These are phyloP conservation scores for Scortum barcoo DNA, from an alignment of 2,113 vertebrate species.

Conservation along the genomic window DNA sequence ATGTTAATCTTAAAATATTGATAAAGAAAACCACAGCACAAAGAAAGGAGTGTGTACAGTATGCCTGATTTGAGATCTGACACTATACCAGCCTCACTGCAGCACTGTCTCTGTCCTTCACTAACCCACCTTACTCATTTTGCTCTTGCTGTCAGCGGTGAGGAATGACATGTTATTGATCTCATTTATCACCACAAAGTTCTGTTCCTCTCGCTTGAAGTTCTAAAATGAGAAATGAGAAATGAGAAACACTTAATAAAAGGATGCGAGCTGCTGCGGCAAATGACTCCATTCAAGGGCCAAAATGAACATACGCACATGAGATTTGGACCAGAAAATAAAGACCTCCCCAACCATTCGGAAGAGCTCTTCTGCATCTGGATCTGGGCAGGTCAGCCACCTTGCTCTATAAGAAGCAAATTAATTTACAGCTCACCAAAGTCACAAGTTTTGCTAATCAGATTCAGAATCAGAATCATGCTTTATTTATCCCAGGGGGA, in stretches of 20 bases:
- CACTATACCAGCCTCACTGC: background rate
- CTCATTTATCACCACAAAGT: slow-evolving; percentile 97
- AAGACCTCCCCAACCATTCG: slow-evolving; percentile 96
- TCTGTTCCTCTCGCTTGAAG: slow-evolving; percentile 96
- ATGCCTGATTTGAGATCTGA: slow-evolving; percentile 11
- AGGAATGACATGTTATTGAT: slow-evolving; percentile 99
- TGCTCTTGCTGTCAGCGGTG: slow-evolving; percentile 96
- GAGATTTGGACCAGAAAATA: slow-evolving; percentile 98
- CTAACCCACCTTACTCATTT: slow-evolving; percentile 94
- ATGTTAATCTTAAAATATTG: background rate
- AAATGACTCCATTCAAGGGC: background rate
- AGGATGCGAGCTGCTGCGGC: background rate
- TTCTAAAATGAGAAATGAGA: slow-evolving; percentile 84
- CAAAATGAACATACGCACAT: slow-evolving; percentile 83
- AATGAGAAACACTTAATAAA: background rate
- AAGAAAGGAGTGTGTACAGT: slow-evolving; percentile 6
- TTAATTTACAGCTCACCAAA: background rate
- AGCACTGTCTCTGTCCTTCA: background rate
- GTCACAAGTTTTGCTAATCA: slow-evolving; percentile 13
- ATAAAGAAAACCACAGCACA: background rate
- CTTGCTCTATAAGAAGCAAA: slow-evolving; percentile 84
- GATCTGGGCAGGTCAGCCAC: slow-evolving; percentile 91
- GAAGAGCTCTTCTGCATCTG: slow-evolving; percentile 93
- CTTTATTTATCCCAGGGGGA: too few species aligned
- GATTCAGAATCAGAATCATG: too few species aligned